These are phyloP conservation scores for Phyllotis vaccarum DNA, from an alignment of 2,797 vertebrate genomes.

Conservation along the genomic window DNA sequence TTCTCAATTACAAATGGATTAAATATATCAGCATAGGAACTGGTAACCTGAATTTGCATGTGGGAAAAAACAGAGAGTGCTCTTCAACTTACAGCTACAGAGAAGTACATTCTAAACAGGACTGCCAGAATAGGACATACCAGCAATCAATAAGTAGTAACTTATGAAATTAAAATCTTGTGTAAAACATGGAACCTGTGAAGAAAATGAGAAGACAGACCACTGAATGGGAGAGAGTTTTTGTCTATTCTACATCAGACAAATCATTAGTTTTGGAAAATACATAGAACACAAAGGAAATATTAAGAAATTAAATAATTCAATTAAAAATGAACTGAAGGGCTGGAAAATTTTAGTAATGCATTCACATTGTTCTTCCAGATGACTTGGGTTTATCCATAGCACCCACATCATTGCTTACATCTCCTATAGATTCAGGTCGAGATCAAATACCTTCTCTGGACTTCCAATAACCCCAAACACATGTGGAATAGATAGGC, in stretches of 20 bases:
- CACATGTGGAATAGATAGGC: neutral
- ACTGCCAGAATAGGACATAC: neutral
- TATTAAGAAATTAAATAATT: neutral
- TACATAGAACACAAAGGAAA: neutral
- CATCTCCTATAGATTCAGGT: neutral
- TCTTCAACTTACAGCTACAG: no score
- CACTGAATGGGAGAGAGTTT: neutral
- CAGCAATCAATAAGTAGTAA: neutral
- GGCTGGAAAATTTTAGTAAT: neutral
- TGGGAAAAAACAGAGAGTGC: neutral
- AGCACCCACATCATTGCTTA: neutral
- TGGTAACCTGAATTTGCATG: neutral
- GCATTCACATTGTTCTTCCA: neutral
- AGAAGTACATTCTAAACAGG: neutral
- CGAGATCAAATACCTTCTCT: neutral
- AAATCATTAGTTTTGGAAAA: neutral
- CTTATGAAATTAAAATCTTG: neutral
- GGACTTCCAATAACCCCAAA: neutral
- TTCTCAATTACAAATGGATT: neutral
- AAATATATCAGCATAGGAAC: neutral
- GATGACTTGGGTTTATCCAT: neutral
- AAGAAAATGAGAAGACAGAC: neutral
- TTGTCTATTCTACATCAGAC: neutral
- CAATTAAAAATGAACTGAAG: neutral
- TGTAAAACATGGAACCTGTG: neutral